A percentile compares a stretch with the other conserved stretches of the same genome.
Conservation (phyloP, 2,113 vertebrate species). For the Ptyas mucosa region DNA sequence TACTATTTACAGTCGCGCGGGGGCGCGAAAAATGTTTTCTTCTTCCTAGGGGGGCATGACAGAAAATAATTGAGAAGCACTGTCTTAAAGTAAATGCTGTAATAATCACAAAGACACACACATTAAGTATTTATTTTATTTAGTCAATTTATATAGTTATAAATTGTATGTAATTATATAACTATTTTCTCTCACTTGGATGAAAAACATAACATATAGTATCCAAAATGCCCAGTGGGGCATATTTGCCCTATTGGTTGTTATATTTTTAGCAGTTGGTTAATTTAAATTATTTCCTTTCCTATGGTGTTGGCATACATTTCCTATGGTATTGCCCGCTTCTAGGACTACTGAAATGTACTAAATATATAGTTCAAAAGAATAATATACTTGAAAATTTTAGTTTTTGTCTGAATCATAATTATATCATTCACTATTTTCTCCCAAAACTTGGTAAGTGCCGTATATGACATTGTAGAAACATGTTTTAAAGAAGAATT, state of each 20-base stretch:
- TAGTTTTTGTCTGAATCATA: too few relatives aligned
- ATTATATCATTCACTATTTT: too few relatives aligned
- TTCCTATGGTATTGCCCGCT: not conserved
- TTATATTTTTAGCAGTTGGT: constrained; percentile 53
- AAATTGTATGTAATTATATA: constrained; percentile 7
- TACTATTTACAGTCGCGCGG: too few relatives aligned
- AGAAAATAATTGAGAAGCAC: too few relatives aligned
- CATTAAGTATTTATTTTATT: constrained; percentile 16
- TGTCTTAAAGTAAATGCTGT: constrained; percentile 27
- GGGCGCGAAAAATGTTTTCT: too few relatives aligned
- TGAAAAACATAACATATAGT: constrained; percentile 55
- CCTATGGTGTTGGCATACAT: not conserved
- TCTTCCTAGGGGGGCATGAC: too few relatives aligned
- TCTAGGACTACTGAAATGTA: not conserved
- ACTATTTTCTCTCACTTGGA: constrained; percentile 55
- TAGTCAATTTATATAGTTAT: not conserved
- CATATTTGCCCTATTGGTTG: constrained; percentile 48
- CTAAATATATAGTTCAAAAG: too few relatives aligned
- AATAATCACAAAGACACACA: constrained; percentile 58
- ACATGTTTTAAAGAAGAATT: too few relatives aligned
- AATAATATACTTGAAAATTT: too few relatives aligned
- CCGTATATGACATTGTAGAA: too few relatives aligned
- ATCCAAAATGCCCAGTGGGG: constrained; percentile 47
- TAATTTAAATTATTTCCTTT: constrained; percentile 38
- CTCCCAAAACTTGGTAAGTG: too few relatives aligned